A percentile compares a stretch with the other conserved stretches of the same genome.
phyloP scores from a whole-genome alignment of 2,888 invertebrate genomes.

The Nasonia oneida region DNA sequence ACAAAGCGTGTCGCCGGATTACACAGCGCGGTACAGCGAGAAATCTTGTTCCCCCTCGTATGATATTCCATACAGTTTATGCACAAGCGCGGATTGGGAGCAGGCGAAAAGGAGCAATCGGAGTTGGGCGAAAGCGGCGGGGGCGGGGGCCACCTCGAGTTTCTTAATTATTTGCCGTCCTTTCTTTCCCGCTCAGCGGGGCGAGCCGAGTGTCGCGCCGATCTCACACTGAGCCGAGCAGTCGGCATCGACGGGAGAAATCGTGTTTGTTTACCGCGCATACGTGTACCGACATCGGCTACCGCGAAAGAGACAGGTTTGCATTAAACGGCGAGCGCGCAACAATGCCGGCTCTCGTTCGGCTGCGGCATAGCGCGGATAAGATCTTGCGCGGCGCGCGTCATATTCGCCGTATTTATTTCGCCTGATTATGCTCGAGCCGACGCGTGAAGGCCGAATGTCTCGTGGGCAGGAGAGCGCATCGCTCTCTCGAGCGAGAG shows the following conservation, averaged over 20 bases:
- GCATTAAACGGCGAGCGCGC: neutral
- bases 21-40: conserved; percentile 28
- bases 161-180: neutral
- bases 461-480: conserved; percentile 12
- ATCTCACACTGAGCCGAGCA: neutral
- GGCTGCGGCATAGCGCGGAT: neutral
- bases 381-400: neutral
- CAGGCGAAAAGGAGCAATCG: neutral
- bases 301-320: neutral
- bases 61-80: neutral
- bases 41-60: conserved; percentile 7
- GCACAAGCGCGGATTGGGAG: neutral
- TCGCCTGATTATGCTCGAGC: conserved; percentile 6
- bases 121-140: neutral
- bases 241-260: neutral
- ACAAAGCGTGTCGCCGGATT: conserved; percentile 37
- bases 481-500: neutral
- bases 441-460: conserved; percentile 21
- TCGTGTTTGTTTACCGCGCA: neutral
- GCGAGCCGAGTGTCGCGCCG: neutral
- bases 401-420: conserved; percentile 9
- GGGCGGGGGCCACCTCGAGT: neutral
- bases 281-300: neutral
- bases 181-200: neutral
- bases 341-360: neutral